Conservation (phyloP, 2,888 invertebrate species). For the Anorthoa munda region DNA sequence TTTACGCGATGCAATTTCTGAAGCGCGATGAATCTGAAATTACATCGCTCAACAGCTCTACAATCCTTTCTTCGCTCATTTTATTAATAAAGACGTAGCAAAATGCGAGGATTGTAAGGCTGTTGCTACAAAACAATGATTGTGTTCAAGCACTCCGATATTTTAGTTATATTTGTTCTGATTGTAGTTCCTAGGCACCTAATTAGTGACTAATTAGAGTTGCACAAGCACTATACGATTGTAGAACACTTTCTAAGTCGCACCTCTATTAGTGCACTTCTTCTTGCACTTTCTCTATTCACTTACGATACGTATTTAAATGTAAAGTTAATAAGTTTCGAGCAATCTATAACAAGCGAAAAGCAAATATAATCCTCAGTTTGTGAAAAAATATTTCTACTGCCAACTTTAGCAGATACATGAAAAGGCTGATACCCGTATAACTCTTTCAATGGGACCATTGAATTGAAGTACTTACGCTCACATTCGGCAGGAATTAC, state of each 20-base stretch:
- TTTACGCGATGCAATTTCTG: conserved; percentile 70
- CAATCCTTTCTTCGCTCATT: conserved; percentile 73
- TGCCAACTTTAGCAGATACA: conserved; percentile 16
- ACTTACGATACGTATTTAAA: conserved; percentile 45
- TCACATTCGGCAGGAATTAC: conserved; percentile 35
- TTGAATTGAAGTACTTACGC: conserved; percentile 39
- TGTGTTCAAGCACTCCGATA: conserved; percentile 66
- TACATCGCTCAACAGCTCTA: conserved; percentile 71
- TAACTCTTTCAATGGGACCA: conserved; percentile 40
- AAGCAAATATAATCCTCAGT: background rate
- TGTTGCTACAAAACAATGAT: conserved; percentile 69
- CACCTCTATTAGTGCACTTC: conserved; percentile 80
- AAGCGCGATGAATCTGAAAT: conserved; percentile 66
- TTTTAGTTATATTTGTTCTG: conserved; percentile 63
- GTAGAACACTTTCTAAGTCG: conserved; percentile 68
- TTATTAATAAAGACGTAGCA: conserved; percentile 68
- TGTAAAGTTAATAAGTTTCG: conserved; percentile 22
- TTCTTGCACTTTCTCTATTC: conserved; percentile 69
- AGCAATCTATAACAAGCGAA: conserved; percentile 5
- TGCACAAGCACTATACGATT: conserved; percentile 81
- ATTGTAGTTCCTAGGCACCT: conserved; percentile 67
- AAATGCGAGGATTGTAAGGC: conserved; percentile 70
- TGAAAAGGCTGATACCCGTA: conserved; percentile 38
- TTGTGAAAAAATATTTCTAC: conserved; percentile 24
- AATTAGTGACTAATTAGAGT: conserved; percentile 72